A percentile compares a stretch with the other conserved stretches of the same genome.
These are phyloP conservation scores for Rotaria socialis DNA, from an alignment of 2,888 invertebrate genomes.

Conservation along the genomic window DNA sequence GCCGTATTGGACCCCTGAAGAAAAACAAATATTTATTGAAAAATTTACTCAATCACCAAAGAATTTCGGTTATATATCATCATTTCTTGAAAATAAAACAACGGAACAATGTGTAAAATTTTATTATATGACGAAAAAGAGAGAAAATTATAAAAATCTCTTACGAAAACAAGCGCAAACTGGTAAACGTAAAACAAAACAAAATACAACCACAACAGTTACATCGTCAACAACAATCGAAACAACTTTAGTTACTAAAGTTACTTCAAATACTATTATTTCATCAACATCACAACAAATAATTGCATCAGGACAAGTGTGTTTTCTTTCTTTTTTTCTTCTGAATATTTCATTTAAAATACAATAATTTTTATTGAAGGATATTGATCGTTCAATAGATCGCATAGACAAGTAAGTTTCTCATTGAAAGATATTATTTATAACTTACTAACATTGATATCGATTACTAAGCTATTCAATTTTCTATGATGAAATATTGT, in stretches of 20 bases:
- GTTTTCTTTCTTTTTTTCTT: background rate
- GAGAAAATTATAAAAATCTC: slow-evolving; percentile 83
- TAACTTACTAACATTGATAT: too few species aligned
- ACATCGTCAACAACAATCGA: background rate
- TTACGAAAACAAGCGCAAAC: slow-evolving; percentile 53
- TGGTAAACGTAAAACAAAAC: background rate
- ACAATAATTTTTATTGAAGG: background rate
- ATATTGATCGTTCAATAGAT: background rate
- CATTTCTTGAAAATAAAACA: slow-evolving; percentile 79
- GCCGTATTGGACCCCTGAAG: slow-evolving; percentile 62
- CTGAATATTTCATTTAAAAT: background rate
- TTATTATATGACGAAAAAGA: slow-evolving; percentile 96
- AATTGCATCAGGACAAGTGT: background rate
- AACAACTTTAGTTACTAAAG: background rate
- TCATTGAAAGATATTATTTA: too few species aligned
- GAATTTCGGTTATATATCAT: slow-evolving; percentile 88
- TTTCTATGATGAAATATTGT: too few species aligned
- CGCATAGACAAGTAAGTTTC: background rate
- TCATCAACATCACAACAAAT: slow-evolving; percentile 10
- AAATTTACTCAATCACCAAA: slow-evolving; percentile 96
- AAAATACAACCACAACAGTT: slow-evolving; percentile 5
- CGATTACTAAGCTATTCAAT: too few species aligned
- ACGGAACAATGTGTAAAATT: slow-evolving; percentile 92
- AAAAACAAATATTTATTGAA: slow-evolving; percentile 84
- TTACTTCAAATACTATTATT: background rate